A percentile compares a stretch with the other conserved stretches of the same genome.
Conservation (phyloP, 1,140 invertebrate genomes). For the Drosophila bifasciata region DNA sequence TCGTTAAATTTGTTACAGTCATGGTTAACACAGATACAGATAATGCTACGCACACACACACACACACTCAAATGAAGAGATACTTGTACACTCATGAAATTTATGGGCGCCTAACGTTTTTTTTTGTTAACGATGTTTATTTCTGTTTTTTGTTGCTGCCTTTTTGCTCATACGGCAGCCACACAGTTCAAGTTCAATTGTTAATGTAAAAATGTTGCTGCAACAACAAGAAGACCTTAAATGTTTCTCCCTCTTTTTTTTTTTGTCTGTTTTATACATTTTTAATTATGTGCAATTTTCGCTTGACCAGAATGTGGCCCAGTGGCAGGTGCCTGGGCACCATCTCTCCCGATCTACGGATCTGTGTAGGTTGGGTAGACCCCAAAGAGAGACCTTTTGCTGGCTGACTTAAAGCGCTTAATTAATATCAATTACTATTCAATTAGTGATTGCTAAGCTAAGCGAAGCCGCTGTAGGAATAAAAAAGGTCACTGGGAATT, state of each 20-base stretch:
- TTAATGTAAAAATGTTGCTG: constrained; percentile 69
- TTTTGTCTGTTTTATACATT: constrained; percentile 48
- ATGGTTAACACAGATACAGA: constrained; percentile 68
- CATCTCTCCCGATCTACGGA: not conserved
- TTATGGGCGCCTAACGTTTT: constrained; percentile 60
- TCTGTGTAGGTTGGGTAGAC: constrained; percentile 1
- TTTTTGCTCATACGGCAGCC: constrained; percentile 58
- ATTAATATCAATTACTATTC: constrained; percentile 81
- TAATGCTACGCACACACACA: constrained; percentile 21
- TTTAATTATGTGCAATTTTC: constrained; percentile 52
- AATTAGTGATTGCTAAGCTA: constrained; percentile 62
- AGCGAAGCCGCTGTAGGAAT: constrained; percentile 27
- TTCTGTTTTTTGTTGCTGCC: constrained; percentile 43
- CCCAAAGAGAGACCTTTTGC: constrained; percentile 23
- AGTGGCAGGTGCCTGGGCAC: constrained; percentile 23
- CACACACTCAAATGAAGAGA: constrained; percentile 27
- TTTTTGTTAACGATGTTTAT: constrained; percentile 37
- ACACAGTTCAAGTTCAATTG: constrained; percentile 79
- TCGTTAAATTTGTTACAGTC: constrained; percentile 82
- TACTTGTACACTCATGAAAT: constrained; percentile 46
- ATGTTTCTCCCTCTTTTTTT: constrained; percentile 42
- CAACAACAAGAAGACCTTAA: constrained; percentile 19
- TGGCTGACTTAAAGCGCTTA: constrained; percentile 38
- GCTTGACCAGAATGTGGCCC: constrained; percentile 38
- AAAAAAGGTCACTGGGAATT: constrained; percentile 57